Base-by-base conservation (phyloP, 2,888 invertebrate genomes). In the Orchestes rusci region DNA sequence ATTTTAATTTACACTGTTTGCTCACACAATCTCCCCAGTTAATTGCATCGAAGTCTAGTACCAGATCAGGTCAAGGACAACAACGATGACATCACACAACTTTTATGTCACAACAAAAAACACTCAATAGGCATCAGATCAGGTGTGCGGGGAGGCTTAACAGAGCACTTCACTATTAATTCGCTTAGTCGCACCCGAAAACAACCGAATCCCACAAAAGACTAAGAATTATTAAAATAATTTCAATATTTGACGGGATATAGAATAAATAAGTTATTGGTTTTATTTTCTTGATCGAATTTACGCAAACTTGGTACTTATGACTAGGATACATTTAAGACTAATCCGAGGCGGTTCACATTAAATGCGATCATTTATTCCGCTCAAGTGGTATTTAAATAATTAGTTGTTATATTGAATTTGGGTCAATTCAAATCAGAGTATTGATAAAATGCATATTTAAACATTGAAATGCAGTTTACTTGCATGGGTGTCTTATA, bases 151-250 rank as follows among this genome's bases (percentile, higher is more conserved):
- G n/a, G n/a, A n/a, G n/a, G n/a, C n/a, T n/a, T n/a, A n/a, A n/a
- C n/a, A n/a, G n/a, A n/a, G n/a, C n/a, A n/a, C n/a, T n/a, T n/a
- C n/a, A n/a, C n/a, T n/a, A n/a, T n/a, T n/a, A n/a, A n/a, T n/a
- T n/a, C n/a, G n/a, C n/a, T n/a, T n/a, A n/a, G n/a, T n/a, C n/a
- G n/a, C n/a, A n/a, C n/a, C n/a, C 34, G 29, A 35, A 43, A 38
- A 39, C 39, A 33, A 42, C 42, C 42, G 33, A 39, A 53, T 55
- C 59, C 56, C 58, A 56, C 57, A 60, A 61, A 60, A 56, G 55
- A 64, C 64, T 65, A 59, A 63, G 56, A 58, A 60, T 56, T 61
- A 64, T 62, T 63, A 64, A 60, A 64, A 64, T 62, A 60, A 65
- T 64, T 65, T 66, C 61, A 64, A 60, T 52, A 57, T 56, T 57